Evolutionary conservation across 2,888 invertebrate genomes (phyloP), one percentile per base, ranked within the genome.

Genomic region (Falcaria lacertinaria): DNA sequence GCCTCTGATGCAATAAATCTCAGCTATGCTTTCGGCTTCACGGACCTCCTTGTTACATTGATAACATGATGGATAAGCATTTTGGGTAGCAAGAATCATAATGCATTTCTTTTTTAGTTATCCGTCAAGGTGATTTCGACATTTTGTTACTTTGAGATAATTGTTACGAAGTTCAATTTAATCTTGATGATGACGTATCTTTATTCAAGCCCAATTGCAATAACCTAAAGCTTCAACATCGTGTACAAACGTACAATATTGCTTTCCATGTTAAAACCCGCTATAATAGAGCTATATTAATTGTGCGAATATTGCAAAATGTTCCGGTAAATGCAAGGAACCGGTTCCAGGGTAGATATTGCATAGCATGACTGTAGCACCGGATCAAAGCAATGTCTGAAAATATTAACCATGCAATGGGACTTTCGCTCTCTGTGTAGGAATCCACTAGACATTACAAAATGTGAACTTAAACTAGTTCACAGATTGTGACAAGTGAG

Each of bases 1-100:
- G 81, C 79, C 87, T 85, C 82, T 86, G 83, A 76, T 78, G 86
- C 86, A 86, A 87, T 84, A 79, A 80, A 80, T 85, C 77, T 86
- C 74, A 65, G 73, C 63, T 80, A 77, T 76, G 77, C 78, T 83
- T 79, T 82, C 72, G 75, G 79, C 76, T 69, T 79, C 80, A 83
- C 69, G 80, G 79, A 79, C 80, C 77, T 84, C 83, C 80, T 84
- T 85, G 85, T 86, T 83, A 52, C 70, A 74, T 71, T 76, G 80
- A 83, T 86, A 79, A 77, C 68, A 78, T 80, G 78, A 83, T 78
- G 77, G 81, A 86, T 86, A 81, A 71, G 72, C 78, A 64, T 74
- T 79, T 80, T 70, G 60, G 77, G 72, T 76, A 69, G 71, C 66
- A 62, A 59, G 47, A 67, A 74, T 69, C 69, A 69, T 78, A 70